Percentiles rank a stretch among this genome's conserved stretches.
Evolutionary conservation across 2,113 vertebrate species (phyloP).

Genomic region (Bothrops jararaca): DNA sequence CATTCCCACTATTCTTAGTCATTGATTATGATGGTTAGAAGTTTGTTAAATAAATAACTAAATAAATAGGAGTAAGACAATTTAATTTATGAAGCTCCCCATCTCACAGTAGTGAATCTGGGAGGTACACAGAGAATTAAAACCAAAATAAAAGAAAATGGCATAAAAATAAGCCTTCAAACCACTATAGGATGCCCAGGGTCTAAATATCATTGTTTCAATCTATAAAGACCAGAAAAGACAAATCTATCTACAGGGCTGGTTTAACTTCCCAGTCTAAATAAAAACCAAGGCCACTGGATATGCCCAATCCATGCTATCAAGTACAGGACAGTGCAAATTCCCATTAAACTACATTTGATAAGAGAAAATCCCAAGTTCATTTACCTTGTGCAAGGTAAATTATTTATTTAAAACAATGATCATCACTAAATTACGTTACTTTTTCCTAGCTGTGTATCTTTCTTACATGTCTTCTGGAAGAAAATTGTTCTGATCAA

Average conservation of each 20-base stretch:
- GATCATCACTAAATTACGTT: background rate
- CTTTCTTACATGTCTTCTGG: slow-evolving; percentile 83
- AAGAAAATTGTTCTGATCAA: slow-evolving; percentile 89
- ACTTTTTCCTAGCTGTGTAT: background rate
- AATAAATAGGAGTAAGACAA: background rate
- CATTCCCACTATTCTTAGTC: background rate
- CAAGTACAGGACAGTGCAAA: slow-evolving; percentile 8
- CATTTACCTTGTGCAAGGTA: background rate
- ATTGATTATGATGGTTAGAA: background rate
- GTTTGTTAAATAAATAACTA: no score
- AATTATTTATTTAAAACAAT: background rate
- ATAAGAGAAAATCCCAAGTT: background rate
- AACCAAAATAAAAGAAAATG: background rate
- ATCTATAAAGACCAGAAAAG: background rate
- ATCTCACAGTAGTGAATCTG: background rate
- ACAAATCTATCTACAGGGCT: background rate
- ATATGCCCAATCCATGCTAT: background rate
- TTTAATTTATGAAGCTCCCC: background rate
- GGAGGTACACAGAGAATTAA: background rate
- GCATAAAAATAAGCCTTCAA: background rate
- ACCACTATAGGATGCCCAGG: background rate
- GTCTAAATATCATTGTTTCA: background rate
- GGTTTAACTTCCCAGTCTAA: background rate
- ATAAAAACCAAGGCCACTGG: background rate
- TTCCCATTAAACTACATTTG: background rate